Evolutionary conservation across 2,113 vertebrate species (phyloP).

Genomic region (Poeciliopsis retropinna): DNA sequence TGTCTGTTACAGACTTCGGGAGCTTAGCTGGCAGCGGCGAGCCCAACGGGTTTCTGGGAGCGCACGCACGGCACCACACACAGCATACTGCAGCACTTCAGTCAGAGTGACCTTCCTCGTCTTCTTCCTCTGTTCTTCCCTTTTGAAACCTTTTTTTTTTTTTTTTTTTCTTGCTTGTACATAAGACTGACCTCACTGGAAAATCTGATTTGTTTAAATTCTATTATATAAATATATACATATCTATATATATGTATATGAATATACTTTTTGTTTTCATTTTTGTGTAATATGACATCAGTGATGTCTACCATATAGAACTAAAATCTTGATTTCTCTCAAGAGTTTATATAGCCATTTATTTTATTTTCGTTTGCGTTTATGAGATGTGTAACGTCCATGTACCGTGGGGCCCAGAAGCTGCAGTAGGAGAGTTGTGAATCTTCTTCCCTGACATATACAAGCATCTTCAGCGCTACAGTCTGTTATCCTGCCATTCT

Average conservation of each 20-base stretch:
- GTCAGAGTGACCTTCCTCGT: constrained; percentile 86
- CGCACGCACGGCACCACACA: constrained; percentile 91
- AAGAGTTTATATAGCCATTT: constrained; percentile 97
- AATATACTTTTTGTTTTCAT: constrained; percentile 75
- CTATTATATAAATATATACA: constrained; percentile 43
- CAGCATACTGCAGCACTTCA: constrained; percentile 91
- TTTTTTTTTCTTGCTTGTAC: constrained; percentile 84
- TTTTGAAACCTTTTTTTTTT: constrained; percentile 70
- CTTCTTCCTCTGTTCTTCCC: constrained; percentile 74
- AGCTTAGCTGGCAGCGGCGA: constrained; percentile 87
- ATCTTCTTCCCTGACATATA: constrained; percentile 61
- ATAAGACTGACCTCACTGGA: constrained; percentile 94
- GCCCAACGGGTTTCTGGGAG: constrained; percentile 89
- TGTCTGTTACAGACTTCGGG: constrained; percentile 96
- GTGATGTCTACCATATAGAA: constrained; percentile 99
- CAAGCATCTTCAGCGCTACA: constrained; percentile 83
- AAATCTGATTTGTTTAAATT: constrained; percentile 87
- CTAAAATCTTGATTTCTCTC: constrained; percentile 99
- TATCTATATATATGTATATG: constrained; percentile 69
- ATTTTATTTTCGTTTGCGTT: constrained; percentile 81
- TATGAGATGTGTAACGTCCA: constrained; percentile 89
- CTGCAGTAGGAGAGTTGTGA: constrained; percentile 90
- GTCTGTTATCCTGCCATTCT: constrained; percentile 80
- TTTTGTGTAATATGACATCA: constrained; percentile 97
- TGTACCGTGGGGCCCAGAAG: constrained; percentile 86